Percentiles rank a stretch among this genome's conserved stretches.
Conservation (phyloP, 2,888 invertebrate species). For the Epiperipatus broadwayi region DNA sequence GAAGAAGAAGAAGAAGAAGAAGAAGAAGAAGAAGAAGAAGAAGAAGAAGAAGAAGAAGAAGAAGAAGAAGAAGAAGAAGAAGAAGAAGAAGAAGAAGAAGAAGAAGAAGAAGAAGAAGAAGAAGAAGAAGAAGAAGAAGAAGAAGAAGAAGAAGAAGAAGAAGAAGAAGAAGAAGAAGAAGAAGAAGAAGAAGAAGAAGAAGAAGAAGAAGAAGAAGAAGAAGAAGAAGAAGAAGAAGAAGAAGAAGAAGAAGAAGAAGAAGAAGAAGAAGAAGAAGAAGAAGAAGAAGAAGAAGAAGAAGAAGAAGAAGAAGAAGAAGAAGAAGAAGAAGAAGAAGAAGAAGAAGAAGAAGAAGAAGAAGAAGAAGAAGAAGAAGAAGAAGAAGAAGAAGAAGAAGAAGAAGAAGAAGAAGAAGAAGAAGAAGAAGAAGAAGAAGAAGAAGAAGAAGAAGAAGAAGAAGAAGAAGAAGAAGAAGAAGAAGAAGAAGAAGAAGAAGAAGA, state of each 20-base stretch:
- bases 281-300: constrained; percentile 13
- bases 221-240: too few species aligned
- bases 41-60: too few species aligned
- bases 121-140: constrained; percentile 11
- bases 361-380: constrained; percentile 12
- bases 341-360: constrained; percentile 11
- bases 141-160: too few species aligned
- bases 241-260: constrained; percentile 12
- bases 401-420: constrained; percentile 5
- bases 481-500: constrained; percentile 1
- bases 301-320: constrained; percentile 12
- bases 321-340: constrained; percentile 7
- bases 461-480: constrained; percentile 8
- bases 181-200: too few species aligned
- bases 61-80: too few species aligned
- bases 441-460: constrained; percentile 13
- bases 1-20: too few species aligned
- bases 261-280: too few species aligned
- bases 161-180: too few species aligned
- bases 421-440: constrained; percentile 12
- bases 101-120: too few species aligned
- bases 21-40: too few species aligned
- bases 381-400: constrained; percentile 9
- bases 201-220: too few species aligned
- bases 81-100: too few species aligned